Evolutionary conservation across 1,140 invertebrate genomes (phyloP).

Genomic region (Mercenaria mercenaria): DNA sequence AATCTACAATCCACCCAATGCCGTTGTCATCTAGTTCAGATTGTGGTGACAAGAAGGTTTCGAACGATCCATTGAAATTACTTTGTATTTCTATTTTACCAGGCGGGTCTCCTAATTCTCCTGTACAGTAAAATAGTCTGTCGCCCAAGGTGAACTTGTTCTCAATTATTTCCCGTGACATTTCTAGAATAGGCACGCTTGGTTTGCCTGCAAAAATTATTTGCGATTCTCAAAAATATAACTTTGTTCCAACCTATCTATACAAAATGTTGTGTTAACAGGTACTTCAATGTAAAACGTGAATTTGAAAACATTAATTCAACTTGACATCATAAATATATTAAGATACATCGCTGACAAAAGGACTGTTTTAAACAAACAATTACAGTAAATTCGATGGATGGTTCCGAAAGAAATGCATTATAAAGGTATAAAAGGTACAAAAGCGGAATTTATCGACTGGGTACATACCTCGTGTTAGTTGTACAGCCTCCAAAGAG

Average conservation of each 20-base stretch:
- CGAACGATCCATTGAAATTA: background rate
- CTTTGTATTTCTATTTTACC: background rate
- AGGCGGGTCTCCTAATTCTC: background rate
- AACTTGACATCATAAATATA: background rate
- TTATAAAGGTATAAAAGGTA: too few relatives aligned
- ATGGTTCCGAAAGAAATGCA: too few relatives aligned
- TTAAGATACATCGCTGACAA: too few relatives aligned
- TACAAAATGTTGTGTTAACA: background rate
- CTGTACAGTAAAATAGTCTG: background rate
- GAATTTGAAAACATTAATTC: background rate
- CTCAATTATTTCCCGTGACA: constrained; percentile 4
- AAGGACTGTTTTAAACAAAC: background rate
- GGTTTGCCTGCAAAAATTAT: background rate
- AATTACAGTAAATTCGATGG: background rate
- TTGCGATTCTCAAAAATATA: too few relatives aligned
- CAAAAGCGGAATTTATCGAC: too few relatives aligned
- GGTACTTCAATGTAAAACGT: background rate
- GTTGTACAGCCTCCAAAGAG: too few relatives aligned
- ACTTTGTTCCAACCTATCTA: background rate
- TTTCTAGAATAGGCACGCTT: background rate
- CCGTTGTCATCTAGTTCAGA: background rate
- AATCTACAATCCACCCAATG: background rate
- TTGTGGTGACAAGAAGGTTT: background rate
- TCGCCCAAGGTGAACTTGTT: background rate
- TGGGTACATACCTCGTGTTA: too few relatives aligned